phyloP scores from a whole-genome alignment of 2,113 vertebrate genomes.

The Tautogolabrus adspersus region DNA sequence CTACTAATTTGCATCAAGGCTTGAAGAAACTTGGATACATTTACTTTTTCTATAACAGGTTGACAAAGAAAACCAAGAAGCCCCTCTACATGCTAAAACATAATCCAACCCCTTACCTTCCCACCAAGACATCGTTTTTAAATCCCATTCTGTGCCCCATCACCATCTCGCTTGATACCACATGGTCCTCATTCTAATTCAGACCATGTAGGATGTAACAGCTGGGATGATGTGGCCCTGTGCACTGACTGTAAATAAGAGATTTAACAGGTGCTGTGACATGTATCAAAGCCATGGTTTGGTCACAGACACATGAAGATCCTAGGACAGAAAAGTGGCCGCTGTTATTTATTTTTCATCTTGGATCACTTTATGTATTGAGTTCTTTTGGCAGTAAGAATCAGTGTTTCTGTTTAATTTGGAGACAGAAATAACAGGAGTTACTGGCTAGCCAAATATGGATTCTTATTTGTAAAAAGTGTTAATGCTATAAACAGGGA shows the following conservation, averaged over 20 bases:
- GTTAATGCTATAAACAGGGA: too few species aligned
- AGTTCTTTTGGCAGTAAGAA: too few species aligned
- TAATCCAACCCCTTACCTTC: neutral
- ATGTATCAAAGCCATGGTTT: constrained; percentile 40
- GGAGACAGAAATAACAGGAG: too few species aligned
- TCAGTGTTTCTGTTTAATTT: too few species aligned
- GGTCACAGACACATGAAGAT: neutral
- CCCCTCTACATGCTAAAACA: neutral
- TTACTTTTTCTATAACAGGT: too few species aligned
- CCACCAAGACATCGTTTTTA: constrained; percentile 4
- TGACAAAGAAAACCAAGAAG: neutral
- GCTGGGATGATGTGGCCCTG: constrained; percentile 39
- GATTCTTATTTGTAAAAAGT: too few species aligned
- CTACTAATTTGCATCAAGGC: too few species aligned
- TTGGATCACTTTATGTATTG: neutral
- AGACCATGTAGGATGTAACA: constrained; percentile 35
- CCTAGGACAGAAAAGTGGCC: neutral
- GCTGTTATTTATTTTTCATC: neutral
- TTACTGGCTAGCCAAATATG: too few species aligned
- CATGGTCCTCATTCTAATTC: constrained; percentile 24
- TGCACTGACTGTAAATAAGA: constrained; percentile 7
- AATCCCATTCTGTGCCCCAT: neutral
- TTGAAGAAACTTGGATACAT: neutral
- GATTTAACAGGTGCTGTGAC: constrained; percentile 43
- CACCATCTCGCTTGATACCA: constrained; percentile 27